Conservation (phyloP, 2,113 vertebrate genomes). For the Rhombomys opimus region DNA sequence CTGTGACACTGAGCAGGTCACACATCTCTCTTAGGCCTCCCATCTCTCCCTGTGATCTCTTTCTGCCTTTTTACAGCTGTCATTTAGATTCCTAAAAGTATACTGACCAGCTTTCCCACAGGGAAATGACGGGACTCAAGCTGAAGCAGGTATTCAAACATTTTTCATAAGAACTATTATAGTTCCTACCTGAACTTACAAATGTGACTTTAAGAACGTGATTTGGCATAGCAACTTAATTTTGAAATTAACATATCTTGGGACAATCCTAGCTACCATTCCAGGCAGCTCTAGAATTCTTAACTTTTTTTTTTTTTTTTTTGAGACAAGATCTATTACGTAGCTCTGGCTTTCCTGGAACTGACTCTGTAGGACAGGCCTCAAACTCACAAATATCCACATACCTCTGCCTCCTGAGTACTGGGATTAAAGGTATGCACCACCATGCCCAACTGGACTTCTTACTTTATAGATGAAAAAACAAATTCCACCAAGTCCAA, state of each 20-base stretch:
- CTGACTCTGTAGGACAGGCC: not conserved
- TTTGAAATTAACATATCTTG: conserved; percentile 16
- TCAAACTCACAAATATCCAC: not conserved
- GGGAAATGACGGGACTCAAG: not conserved
- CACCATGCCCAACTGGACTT: not conserved
- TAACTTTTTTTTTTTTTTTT: not conserved
- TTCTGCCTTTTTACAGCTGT: not conserved
- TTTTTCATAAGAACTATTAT: not conserved
- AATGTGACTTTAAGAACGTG: not conserved
- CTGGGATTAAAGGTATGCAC: not conserved
- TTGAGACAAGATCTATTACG: not conserved
- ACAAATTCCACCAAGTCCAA: not conserved
- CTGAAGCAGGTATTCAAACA: not conserved
- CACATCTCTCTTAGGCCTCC: not conserved
- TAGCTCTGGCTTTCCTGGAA: not conserved
- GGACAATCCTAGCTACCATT: not conserved
- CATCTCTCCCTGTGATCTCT: not conserved
- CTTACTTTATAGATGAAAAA: not conserved
- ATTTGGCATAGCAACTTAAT: not conserved
- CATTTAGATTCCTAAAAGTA: not conserved
- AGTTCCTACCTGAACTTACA: not conserved
- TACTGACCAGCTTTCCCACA: not conserved
- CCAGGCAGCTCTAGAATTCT: not conserved
- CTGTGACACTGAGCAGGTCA: not conserved
- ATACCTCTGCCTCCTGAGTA: not conserved